These are phyloP conservation scores for Ennomos erosarius DNA, from an alignment of 2,888 invertebrate species.

Conservation along the genomic window DNA sequence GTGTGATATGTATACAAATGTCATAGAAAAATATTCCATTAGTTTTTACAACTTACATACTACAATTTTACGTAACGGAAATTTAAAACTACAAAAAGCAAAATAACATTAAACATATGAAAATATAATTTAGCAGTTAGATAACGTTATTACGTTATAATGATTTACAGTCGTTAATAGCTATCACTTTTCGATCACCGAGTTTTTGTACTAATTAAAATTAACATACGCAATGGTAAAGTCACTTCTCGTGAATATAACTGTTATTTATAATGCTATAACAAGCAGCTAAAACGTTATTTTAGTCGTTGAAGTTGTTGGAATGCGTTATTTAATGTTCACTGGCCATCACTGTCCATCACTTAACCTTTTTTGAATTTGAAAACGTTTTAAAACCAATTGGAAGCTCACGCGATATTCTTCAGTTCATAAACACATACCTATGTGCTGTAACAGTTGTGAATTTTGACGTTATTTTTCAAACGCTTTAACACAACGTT, in stretches of 20 bases:
- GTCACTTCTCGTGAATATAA: background rate
- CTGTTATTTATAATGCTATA: background rate
- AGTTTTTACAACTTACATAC: background rate
- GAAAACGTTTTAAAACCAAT: background rate
- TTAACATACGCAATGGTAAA: conserved; percentile 37
- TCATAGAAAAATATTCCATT: conserved; percentile 5
- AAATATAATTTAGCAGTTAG: background rate
- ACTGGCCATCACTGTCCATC: background rate
- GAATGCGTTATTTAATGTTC: background rate
- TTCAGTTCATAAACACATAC: background rate
- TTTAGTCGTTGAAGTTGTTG: background rate
- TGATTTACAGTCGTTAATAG: conserved; percentile 18
- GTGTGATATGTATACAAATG: conserved; percentile 18
- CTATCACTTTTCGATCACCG: conserved; percentile 44
- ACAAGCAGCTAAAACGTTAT: background rate
- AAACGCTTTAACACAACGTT: background rate
- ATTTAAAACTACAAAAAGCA: conserved; percentile 10
- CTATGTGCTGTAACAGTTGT: too few species aligned
- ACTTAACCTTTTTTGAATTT: too few species aligned
- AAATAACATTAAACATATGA: background rate
- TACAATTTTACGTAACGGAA: conserved; percentile 9
- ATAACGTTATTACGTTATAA: conserved; percentile 15
- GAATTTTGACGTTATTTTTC: too few species aligned
- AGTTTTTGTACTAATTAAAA: conserved; percentile 47
- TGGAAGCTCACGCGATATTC: conserved; percentile 1